Evolutionary conservation across 2,888 invertebrate species (phyloP).

Genomic region (Neelides folsomi): DNA sequence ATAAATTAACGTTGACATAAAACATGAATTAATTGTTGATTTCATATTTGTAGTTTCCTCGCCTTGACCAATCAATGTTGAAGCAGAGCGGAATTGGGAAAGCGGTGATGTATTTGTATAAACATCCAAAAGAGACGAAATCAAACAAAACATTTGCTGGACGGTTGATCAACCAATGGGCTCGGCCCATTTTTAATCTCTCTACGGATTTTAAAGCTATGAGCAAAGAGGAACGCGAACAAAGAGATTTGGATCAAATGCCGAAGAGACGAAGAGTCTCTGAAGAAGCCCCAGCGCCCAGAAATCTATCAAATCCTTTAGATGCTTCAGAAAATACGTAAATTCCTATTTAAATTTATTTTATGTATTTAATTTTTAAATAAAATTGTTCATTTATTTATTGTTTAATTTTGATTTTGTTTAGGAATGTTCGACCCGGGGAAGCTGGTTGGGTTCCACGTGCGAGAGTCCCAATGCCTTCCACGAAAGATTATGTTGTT

Average conservation of each 20-base stretch:
- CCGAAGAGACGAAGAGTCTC: constrained; percentile 43
- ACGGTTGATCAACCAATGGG: constrained; percentile 92
- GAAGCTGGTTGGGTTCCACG: constrained; percentile 90
- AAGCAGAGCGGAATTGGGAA: constrained; percentile 96
- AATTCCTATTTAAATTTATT: background rate
- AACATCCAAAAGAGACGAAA: constrained; percentile 94
- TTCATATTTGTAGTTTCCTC: constrained; percentile 56
- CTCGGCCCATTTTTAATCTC: constrained; percentile 91
- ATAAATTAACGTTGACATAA: constrained; percentile 77
- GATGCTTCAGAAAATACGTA: background rate
- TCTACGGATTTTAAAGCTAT: constrained; percentile 85
- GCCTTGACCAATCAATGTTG: constrained; percentile 71
- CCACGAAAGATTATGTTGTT: constrained; percentile 90
- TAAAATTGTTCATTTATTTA: background rate
- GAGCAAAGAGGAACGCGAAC: constrained; percentile 82
- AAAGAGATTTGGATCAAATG: constrained; percentile 79
- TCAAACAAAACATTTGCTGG: constrained; percentile 80
- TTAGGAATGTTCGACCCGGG: constrained; percentile 67
- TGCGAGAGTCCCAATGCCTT: constrained; percentile 87
- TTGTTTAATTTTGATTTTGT: constrained; percentile 5
- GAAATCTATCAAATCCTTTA: constrained; percentile 36
- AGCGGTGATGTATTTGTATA: constrained; percentile 98
- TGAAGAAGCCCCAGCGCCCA: constrained; percentile 39
- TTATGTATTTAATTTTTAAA: too few relatives aligned
- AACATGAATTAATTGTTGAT: constrained; percentile 41